Conservation (phyloP, 1,140 invertebrate genomes). For the Lordiphosa mommai region DNA sequence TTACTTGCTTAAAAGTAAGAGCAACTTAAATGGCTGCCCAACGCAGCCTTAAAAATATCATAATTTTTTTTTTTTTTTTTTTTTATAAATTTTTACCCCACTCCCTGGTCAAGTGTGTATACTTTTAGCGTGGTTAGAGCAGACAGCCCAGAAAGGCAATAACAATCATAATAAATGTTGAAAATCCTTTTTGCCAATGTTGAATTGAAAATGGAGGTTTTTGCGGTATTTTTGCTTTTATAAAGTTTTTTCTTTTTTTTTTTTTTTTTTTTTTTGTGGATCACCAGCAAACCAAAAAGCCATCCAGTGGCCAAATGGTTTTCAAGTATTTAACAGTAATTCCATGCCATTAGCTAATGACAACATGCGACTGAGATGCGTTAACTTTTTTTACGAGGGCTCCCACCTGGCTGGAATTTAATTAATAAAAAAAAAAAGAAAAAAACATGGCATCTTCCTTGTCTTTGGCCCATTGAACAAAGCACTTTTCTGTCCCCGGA, state of each 20-base stretch:
- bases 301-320: slow-evolving; percentile 2
- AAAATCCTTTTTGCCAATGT: slow-evolving; percentile 46
- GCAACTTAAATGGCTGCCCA: too few relatives aligned
- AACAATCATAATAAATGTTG: slow-evolving; percentile 66
- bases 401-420: slow-evolving; percentile 62
- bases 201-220: slow-evolving; percentile 45
- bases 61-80: too few relatives aligned
- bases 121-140: slow-evolving; percentile 6
- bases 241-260: neutral
- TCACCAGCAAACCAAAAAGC: slow-evolving; percentile 12
- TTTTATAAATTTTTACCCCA: too few relatives aligned
- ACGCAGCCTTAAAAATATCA: too few relatives aligned
- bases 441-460: slow-evolving; percentile 26
- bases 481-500: slow-evolving; percentile 31
- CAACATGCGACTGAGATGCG: slow-evolving; percentile 15
- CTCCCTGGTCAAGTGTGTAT: too few relatives aligned
- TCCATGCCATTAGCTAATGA: slow-evolving; percentile 69
- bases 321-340: slow-evolving; percentile 53
- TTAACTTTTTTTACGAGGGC: slow-evolving; percentile 48
- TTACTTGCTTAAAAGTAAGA: too few relatives aligned
- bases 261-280: neutral
- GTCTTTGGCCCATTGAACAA: slow-evolving; percentile 63
- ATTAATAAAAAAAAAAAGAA: slow-evolving; percentile 55
- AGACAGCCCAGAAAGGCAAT: slow-evolving; percentile 9
- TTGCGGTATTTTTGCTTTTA: slow-evolving; percentile 33